Evolutionary conservation across 2,797 vertebrate species (phyloP).

Genomic region (Paramormyrops hopkinsi): DNA sequence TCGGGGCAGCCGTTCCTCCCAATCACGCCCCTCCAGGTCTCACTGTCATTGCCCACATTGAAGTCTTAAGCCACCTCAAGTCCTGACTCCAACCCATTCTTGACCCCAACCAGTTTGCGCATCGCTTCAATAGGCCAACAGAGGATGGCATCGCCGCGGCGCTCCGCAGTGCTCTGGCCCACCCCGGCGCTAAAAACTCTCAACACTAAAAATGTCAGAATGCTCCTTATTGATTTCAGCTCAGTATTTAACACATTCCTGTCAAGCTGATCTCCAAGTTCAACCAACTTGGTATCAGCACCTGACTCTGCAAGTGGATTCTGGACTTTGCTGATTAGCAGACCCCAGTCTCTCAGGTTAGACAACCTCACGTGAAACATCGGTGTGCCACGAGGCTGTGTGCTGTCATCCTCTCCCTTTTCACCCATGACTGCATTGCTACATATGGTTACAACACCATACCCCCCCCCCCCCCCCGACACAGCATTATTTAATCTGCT

Average conservation of each 20-base stretch:
- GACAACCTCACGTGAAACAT: not conserved
- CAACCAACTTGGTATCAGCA: not conserved
- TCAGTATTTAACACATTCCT: not conserved
- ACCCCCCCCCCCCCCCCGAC: not conserved
- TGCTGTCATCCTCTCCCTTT: not conserved
- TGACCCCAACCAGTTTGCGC: not conserved
- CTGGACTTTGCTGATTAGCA: not conserved
- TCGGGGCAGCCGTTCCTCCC: too few species aligned
- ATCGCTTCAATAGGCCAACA: not conserved
- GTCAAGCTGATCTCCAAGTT: not conserved
- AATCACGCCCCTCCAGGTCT: too few species aligned
- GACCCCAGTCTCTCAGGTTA: not conserved
- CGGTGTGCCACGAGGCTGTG: not conserved
- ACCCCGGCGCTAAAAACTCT: not conserved
- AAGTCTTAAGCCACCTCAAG: not conserved
- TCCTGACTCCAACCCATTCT: not conserved
- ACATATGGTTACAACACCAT: not conserved
- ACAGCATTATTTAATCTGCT: not conserved
- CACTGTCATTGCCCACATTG: too few species aligned
- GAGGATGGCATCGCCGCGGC: not conserved
- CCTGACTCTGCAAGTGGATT: not conserved
- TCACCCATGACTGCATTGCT: not conserved
- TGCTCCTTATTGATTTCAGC: not conserved
- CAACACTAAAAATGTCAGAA: not conserved
- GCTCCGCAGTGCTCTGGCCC: not conserved